Percentiles rank a stretch among this genome's conserved stretches.
Evolutionary conservation across 2,797 vertebrate genomes (phyloP).

Genomic region (Tinamus major): DNA sequence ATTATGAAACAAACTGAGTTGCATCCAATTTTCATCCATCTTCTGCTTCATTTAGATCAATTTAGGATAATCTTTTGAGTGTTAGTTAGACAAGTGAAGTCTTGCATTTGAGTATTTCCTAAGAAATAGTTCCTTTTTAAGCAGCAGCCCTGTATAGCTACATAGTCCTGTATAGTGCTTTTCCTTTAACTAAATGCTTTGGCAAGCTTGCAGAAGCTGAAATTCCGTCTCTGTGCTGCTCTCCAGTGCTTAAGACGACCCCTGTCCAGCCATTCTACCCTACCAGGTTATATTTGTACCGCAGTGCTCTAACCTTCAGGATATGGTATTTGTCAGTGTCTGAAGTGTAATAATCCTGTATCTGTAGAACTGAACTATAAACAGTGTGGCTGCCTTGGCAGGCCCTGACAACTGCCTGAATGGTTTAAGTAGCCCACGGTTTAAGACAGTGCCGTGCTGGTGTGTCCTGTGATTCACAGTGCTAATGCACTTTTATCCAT

Average conservation of each 20-base stretch:
- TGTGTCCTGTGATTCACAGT: neutral
- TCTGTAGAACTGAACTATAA: slow-evolving; percentile 24
- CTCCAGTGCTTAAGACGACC: slow-evolving; percentile 11
- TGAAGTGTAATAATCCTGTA: slow-evolving; percentile 6
- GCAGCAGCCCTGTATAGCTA: neutral
- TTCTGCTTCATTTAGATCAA: slow-evolving; percentile 39
- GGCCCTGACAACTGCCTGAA: neutral
- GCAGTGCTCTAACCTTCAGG: slow-evolving; percentile 36
- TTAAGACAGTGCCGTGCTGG: neutral
- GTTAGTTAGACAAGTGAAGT: slow-evolving; percentile 17
- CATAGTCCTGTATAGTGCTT: neutral
- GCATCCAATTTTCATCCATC: slow-evolving; percentile 14
- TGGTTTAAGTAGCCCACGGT: neutral
- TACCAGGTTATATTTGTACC: slow-evolving; percentile 30
- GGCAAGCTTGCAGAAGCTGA: neutral
- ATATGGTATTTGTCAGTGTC: slow-evolving; percentile 37
- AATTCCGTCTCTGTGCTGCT: neutral
- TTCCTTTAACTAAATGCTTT: slow-evolving; percentile 12
- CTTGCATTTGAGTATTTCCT: slow-evolving; percentile 14
- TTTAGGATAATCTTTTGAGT: slow-evolving; percentile 35
- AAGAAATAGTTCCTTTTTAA: slow-evolving; percentile 50
- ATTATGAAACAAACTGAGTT: neutral
- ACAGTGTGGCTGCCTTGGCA: slow-evolving; percentile 40
- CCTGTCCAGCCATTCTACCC: neutral
- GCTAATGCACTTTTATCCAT: neutral